phyloP scores from a whole-genome alignment of 2,797 vertebrate genomes.

The Heterohyrax brucei region DNA sequence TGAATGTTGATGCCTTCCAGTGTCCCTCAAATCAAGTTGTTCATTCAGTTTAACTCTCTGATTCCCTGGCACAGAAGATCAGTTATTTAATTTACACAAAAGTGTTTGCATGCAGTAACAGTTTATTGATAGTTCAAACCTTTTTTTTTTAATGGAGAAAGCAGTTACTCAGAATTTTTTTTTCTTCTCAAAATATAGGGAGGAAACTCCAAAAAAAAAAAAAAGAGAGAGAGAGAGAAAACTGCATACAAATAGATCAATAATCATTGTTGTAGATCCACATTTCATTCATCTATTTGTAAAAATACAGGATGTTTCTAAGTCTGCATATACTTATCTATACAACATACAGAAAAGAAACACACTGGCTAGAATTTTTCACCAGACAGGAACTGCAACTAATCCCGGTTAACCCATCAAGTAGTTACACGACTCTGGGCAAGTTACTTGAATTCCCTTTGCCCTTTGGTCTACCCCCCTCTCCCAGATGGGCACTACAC shows the following conservation, averaged over 20 bases:
- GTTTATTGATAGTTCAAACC: constrained; percentile 31
- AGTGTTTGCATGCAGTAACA: background rate
- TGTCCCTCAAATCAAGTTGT: constrained; percentile 20
- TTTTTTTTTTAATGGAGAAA: background rate
- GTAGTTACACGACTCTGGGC: constrained; percentile 67
- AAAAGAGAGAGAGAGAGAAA: background rate
- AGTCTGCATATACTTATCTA: background rate
- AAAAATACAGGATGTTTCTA: background rate
- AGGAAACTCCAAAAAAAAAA: constrained; percentile 31
- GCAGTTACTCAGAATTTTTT: constrained; percentile 36
- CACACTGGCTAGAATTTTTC: background rate
- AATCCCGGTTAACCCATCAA: constrained; percentile 66
- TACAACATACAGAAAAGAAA: constrained; percentile 19
- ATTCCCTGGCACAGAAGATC: constrained; percentile 32
- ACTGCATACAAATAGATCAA: constrained; percentile 37
- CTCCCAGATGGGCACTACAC: constrained; percentile 65
- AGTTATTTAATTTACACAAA: background rate
- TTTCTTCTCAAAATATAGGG: constrained; percentile 56
- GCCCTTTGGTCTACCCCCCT: constrained; percentile 66
- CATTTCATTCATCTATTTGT: background rate
- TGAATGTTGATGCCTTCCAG: background rate
- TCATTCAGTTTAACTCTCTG: constrained; percentile 11
- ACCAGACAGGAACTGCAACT: constrained; percentile 61
- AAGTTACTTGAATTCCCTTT: constrained; percentile 72
- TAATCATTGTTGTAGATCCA: constrained; percentile 14